Evolutionary conservation across 2,113 vertebrate species (phyloP), one percentile per base, ranked within the genome.

Genomic region (Phodopus roborovskii): DNA sequence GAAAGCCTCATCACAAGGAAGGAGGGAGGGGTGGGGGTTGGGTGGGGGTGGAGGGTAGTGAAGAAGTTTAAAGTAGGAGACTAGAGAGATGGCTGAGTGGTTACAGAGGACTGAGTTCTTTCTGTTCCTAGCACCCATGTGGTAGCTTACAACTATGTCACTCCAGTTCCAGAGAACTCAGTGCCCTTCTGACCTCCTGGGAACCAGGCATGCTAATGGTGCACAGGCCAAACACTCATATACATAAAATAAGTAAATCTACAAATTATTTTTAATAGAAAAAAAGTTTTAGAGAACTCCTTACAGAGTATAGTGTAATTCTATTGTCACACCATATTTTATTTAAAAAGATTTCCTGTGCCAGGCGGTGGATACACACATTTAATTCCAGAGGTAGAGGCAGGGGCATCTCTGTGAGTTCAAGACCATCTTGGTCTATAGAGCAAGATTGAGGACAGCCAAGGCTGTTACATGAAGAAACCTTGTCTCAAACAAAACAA

Each of bases 221-320:
- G 26, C 42, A 77, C 26, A 77, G 74, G 53, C 36, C 60, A 82
- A 82, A 17, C 81, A 62, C 13, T 42, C 24, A 83, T 30, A 83
- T 16, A 62, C 7, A 83, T 62, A 62, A 83, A 62, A 83, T 58
- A 83, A 75, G 24, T 62, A 83, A 30, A 30, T 45, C 15, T 71
- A 4, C 26, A 83, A 30, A 15, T 7, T 39, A 39, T 58, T 58
- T 58, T 62, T 42, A 30, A 42, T 83, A 39, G n/a, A 83, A 12
- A 90, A 68, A 86, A 66, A 53, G n/a, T 45, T 91, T 86, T 78
- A 79, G 48, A 84, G 68, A 86, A 22, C 26, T 97, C 73, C 74
- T 85, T 64, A 73, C 73, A 74, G 48, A 94, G 50, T 22, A 33
- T 81, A n/a, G 33, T 16, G 15, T 82, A 78, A 16, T 90, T 90